A percentile compares a stretch with the other conserved stretches of the same genome.
Conservation (phyloP, 2,888 invertebrate species). For the Pterostichus niger region DNA sequence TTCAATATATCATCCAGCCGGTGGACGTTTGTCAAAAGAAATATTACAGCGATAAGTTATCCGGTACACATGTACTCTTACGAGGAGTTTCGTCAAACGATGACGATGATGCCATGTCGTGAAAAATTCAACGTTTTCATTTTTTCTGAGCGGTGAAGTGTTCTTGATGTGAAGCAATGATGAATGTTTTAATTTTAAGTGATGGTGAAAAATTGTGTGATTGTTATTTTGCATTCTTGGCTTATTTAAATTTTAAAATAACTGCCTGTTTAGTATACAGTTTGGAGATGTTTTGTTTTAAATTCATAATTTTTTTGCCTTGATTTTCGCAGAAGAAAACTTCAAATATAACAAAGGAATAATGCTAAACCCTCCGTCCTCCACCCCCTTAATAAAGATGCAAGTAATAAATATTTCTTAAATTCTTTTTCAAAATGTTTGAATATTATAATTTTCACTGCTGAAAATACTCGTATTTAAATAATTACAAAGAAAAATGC, state of each 20-base stretch:
- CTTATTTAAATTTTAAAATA: slow-evolving; percentile 11
- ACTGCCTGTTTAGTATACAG: slow-evolving; percentile 2
- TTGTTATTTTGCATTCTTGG: slow-evolving; percentile 1
- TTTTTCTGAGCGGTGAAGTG: neutral
- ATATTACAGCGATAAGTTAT: slow-evolving; percentile 40
- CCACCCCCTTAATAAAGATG: too few relatives aligned
- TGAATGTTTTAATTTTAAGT: slow-evolving; percentile 2
- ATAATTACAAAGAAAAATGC: too few relatives aligned
- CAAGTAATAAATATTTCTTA: too few relatives aligned
- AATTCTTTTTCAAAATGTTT: too few relatives aligned
- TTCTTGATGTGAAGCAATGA: neutral
- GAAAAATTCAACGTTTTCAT: slow-evolving; percentile 3
- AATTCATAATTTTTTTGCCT: neutral
- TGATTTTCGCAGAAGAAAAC: neutral
- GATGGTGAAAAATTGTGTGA: slow-evolving; percentile 6
- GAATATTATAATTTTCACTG: too few relatives aligned
- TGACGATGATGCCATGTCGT: neutral
- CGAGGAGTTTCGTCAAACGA: neutral
- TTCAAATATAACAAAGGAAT: too few relatives aligned
- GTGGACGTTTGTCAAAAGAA: slow-evolving; percentile 36
- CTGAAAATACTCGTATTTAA: too few relatives aligned
- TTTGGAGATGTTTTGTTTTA: neutral
- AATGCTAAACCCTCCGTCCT: too few relatives aligned
- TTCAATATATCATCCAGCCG: slow-evolving; percentile 37
- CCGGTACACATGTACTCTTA: neutral